Conservation (phyloP, 1,140 invertebrate genomes). For the Lepidurus arcticus region DNA sequence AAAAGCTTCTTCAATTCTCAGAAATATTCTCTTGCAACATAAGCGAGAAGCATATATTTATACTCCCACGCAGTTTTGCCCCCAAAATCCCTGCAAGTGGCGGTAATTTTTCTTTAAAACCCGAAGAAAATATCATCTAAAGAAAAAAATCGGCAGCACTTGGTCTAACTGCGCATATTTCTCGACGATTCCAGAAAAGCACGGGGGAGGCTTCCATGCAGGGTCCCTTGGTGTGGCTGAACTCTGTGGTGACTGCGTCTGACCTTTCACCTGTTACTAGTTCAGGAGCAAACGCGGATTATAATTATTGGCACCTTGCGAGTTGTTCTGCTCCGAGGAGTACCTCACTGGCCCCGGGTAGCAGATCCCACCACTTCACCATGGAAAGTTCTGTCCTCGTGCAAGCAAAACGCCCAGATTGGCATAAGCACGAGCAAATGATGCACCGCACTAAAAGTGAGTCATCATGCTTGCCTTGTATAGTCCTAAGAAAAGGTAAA, state of each 20-base stretch:
- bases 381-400: conserved; percentile 44
- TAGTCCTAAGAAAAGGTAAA: conserved; percentile 16
- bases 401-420: conserved; percentile 45
- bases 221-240: conserved; percentile 5
- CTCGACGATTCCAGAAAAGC: neutral
- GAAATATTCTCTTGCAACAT: no score
- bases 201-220: neutral
- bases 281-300: neutral
- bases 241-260: conserved; percentile 14
- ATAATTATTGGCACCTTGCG: neutral
- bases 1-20: no score
- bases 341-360: conserved; percentile 8
- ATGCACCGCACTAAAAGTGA: conserved; percentile 14
- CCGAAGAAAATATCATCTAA: no score
- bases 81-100: no score
- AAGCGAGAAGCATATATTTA: no score
- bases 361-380: conserved; percentile 29
- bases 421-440: conserved; percentile 59
- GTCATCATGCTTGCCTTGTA: conserved; percentile 7
- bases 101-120: no score
- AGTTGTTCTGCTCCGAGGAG: neutral
- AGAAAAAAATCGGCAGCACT: neutral
- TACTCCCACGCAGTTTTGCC: no score
- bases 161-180: neutral
- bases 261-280: conserved; percentile 12